Evolutionary conservation across 2,888 invertebrate species (phyloP).

Genomic region (Drosophila diplacantha): DNA sequence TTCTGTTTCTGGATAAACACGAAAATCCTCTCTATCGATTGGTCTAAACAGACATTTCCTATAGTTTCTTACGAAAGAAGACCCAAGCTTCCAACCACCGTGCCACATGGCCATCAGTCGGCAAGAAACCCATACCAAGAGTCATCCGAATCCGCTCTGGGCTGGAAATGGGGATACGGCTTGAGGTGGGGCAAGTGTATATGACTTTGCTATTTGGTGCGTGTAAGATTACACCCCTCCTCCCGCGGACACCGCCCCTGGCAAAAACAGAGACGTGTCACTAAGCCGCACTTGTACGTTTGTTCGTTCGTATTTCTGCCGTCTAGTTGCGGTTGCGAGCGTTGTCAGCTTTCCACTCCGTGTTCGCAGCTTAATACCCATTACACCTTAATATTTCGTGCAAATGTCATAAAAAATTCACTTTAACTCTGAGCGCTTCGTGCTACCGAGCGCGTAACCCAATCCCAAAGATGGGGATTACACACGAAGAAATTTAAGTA

Average conservation of each 20-base stretch:
- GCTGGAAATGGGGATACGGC: conserved; percentile 15
- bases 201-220: conserved; percentile 60
- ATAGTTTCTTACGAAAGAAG: conserved; percentile 10
- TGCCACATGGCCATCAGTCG: conserved; percentile 11
- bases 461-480: conserved; percentile 41
- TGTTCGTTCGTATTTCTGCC: conserved; percentile 31
- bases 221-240: conserved; percentile 54
- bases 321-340: conserved; percentile 44
- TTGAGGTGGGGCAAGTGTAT: conserved; percentile 16
- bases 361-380: conserved; percentile 57
- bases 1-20: neutral
- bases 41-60: neutral
- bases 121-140: conserved; percentile 26
- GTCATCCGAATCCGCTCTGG: conserved; percentile 10
- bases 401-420: conserved; percentile 68
- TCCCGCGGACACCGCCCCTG: conserved; percentile 14
- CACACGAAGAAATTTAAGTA: conserved; percentile 13
- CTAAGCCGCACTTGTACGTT: conserved; percentile 70
- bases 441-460: conserved; percentile 54
- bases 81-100: conserved; percentile 17
- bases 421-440: conserved; percentile 50
- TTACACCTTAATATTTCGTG: conserved; percentile 68
- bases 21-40: conserved; percentile 5
- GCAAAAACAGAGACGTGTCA: conserved; percentile 45
- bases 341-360: conserved; percentile 59